Base-by-base conservation (phyloP, 2,113 vertebrate species). In the Martes martes region DNA sequence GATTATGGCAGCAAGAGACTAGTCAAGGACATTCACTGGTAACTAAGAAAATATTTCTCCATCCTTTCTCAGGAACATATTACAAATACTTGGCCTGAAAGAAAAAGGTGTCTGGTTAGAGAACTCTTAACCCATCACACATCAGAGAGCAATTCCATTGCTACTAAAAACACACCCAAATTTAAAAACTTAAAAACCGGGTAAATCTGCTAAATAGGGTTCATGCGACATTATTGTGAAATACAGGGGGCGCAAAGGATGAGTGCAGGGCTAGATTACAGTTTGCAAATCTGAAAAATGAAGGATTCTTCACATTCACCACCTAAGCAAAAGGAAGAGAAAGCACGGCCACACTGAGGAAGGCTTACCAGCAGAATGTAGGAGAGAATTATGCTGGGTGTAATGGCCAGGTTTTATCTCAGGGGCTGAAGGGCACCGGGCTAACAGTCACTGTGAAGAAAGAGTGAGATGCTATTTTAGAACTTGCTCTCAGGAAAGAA, bases 11-110 rank as follows among this genome's bases (percentile, higher is more conserved):
- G 59, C 57, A 83, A 82, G 61, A 92, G 61, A 84, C 26, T 26
- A 84, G 82, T 67, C 87, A 96, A 97, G 95, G 84, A 85, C 92
- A 91, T 79, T 91, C 79, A 79, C 31, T 69, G 19, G 57, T 21
- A 83, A 45, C 15, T 79, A 79, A 23, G 55, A n/a, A 96, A 96
- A 88, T n/a, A 81, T 90, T 81, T 93, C 4, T 71, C 63, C 26
- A 50, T 61, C 55, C 42, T 95, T 89, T 45, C 31, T 97, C 5
- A 59, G 73, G 84, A 92, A 97, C 91, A 82, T 74, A 89, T 36
- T 83, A 24, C 73, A 85, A 93, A 89, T 91, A 28, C 39, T 94
- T 93, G 45, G 45, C 24, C 13, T 55, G 52, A 6, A 55, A 57
- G 73, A 78, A 65, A 92, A 91, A 2, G 1, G 16, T 21, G 94